Evolutionary conservation across 92 coral and sea anemone genomes (phyloP), one percentile per base, ranked within the genome.

Genomic region (Galaxea fascicularis): DNA sequence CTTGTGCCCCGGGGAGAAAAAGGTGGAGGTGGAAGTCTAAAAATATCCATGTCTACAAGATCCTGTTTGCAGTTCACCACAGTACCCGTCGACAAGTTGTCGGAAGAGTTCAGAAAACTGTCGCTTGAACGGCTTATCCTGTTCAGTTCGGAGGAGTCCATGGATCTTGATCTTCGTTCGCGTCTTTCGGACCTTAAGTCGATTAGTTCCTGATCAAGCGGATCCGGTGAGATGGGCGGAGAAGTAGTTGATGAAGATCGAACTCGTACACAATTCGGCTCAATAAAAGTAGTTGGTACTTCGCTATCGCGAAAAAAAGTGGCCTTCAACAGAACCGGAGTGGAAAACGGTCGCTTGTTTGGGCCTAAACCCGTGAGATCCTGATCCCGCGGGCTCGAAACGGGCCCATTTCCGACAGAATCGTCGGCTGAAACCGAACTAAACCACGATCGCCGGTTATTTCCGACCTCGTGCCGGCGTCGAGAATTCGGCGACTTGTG

Each of bases 321-420:
- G 79, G 95, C 93, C 83, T 94, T 94, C 13, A 94, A 88, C 21
- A 87, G 85, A 28, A 94, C 98, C 4, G 98, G 98, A 17, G 98
- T 92, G 16, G 98, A 94, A 11, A 88, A 78, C n/a, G 98, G 98
- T 39, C 98, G 85, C 62, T 90, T 92, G 52, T 83, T 87, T n/a
- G 75, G 65, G 30, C 92, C 85, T 14, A 39, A 54, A 41, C 88
- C 86, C 67, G 76, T 41, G 83, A 83, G 71, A 20, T 69, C 76
- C 77, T 53, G 54, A 30, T 87, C 92, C 53, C 76, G 87, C 39
- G 94, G 90, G 53, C 92, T 88, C 25, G 65, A 52, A 22, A 78
- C 85, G 44, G 94, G 72, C 52, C 78, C 64, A n/a, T 86, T 78
- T 12, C 54, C 79, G 59, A 51, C 77, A 14, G 78, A 66, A 49